Base-by-base conservation (phyloP, 2,888 invertebrate species). In the Cephus nigrinus region DNA sequence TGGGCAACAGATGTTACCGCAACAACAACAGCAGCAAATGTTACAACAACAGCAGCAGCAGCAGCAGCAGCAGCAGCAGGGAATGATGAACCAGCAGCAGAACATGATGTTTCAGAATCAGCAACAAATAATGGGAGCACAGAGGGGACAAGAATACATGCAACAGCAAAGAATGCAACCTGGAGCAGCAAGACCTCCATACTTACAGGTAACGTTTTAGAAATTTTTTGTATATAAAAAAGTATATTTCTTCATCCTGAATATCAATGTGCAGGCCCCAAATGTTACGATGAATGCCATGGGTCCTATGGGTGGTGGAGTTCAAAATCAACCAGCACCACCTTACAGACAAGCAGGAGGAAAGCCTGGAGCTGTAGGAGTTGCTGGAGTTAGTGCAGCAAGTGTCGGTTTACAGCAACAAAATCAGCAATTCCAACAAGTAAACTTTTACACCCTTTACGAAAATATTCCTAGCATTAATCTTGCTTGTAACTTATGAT, bases 261-360 rank as follows among this genome's bases (percentile, higher is more conserved):
- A 76, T 69, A 83, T 75, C 9, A 55, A 23, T 55, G 23, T 55
- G 88, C 93, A 95, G 92, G 95, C 96, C 4, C 97, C 97, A 1
- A 97, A 97, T 90, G 97, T 97, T 1, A 96, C 97, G 1, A 97
- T 97, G 97, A 95, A 95, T 76, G 93, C 95, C 1, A 95, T 95
- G 94, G 95, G 95, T 81, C 89, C 92, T 81, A 90, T 93, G 92
- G 92, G 92, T 73, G 91, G 89, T 33, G 93, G 91, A 4, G 91
- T 91, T 75, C 92, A 91, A 82, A 92, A 91, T 76, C 96, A 95
- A 12, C 95, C 96, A 0, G 96, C 96, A 15, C 96, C 96, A 1
- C 96, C 96, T 0, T 97, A 97, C 92, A 95, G 95, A 11, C 94
- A 96, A 79, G 92, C 93, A 79, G 87, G 90, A 73, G 90, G 92